Base-by-base conservation (phyloP, 2,113 vertebrate genomes). In the Apodemus sylvaticus region DNA sequence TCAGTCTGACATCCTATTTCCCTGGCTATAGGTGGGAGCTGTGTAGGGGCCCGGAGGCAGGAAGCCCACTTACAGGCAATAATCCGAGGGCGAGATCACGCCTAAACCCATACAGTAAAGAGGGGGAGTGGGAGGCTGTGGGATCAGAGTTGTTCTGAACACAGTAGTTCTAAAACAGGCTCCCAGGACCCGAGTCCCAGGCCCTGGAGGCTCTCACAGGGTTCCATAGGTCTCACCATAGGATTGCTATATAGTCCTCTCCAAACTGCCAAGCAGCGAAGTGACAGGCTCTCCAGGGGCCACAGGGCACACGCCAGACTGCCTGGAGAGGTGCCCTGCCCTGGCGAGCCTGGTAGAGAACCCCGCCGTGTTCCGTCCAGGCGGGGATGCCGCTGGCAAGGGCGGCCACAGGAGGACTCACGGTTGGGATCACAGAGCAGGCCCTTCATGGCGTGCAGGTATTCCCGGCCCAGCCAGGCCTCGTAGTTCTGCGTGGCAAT, bases 401-500 rank as follows among this genome's bases (percentile, higher is more conserved):
- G 26, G 58, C 16, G 2, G 64, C 48, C 92, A 58, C 16, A 16
- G 48, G 66, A 2, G 34, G 68, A 97, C 98, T 98, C 96, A 99
- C 99, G 98, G 97, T 97, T 97, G 53, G 97, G 92, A 94, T 99
- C 96, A 86, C 99, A 99, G 98, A 99, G 99, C 98, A 99, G 98
- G 42, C 99, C 99, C 91, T 90, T 98, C 97, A 99, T 91, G 68
- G 98, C 99, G 6, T 90, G 98, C 60, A 99, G 94, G 93, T 99
- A 99, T 55, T 97, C 96, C 0, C 39, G 96, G 45, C 99, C 99
- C 98, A 99, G 98, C 99, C 99, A 99, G 0, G 93, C 96, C 89
- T 98, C 98, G 19, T 99, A 99, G 70, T 98, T 99, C 60, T 99
- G 99, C 0, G 95, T 97, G 87, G 97, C 94, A 0, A 98, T 97